Base-by-base conservation (phyloP, 2,797 vertebrate species). In the Molossus molossus region DNA sequence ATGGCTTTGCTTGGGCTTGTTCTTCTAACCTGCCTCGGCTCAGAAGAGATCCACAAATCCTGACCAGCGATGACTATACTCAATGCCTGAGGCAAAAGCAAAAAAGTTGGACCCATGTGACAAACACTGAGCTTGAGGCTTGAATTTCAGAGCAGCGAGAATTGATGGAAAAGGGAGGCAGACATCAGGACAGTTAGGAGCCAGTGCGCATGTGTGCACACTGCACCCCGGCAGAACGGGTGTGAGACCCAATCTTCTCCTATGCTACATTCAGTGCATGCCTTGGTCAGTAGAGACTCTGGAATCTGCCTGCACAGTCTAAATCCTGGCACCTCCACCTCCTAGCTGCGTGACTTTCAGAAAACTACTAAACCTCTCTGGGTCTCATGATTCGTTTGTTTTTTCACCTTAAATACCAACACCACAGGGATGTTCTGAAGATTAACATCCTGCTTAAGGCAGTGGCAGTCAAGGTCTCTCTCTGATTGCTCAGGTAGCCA, bases 171-270 rank as follows among this genome's bases (percentile, higher is more conserved):
- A 60, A 55, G 13, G 53, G 15, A 82, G 57, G 27, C 6, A 25
- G 53, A 48, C 18, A 50, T 37, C 25, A n/a, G 64, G 37, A 50
- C 20, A 14, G 64, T 25, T 40, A 14, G 40, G 72, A 65, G 37
- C 33, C 8, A 5, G 0, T 50, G 15, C 0, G 0, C 5, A 2
- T 37, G 40, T 55, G 85, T 27, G 37, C 60, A 3, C 3, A 21
- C 18, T 45, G 8, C 0, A 25, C 1, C 2, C 6, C 9, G 1
- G 18, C 9, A 58, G 65, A 7, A 9, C 5, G 10, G 1, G 23
- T 76, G 45, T 2, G 7, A 70, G 40, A 29, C 33, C 76, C 40
- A 67, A 55, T 25, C 21, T 70, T 87, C 60, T 33, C 33, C 89
- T 81, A 1, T 1, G 55, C 9, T 75, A 9, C 10, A 1, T 40